Conservation (phyloP, 2,888 invertebrate genomes). For the Helicoverpa assulta region DNA sequence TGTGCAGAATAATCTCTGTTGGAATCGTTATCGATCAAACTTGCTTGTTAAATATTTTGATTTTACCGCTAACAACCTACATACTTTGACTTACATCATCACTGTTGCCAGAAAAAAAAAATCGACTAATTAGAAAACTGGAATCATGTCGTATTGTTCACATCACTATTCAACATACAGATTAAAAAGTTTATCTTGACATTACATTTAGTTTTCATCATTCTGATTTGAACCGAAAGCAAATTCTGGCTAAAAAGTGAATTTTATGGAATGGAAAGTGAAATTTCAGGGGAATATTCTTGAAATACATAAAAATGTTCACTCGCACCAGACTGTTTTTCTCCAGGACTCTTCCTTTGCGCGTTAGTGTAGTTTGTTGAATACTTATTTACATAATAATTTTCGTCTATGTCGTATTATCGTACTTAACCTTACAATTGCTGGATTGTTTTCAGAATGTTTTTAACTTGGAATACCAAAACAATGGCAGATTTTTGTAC, state of each 20-base stretch:
- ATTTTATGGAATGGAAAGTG: conserved; percentile 67
- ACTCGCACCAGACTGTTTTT: conserved; percentile 83
- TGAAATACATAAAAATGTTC: conserved; percentile 79
- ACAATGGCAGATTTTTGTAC: conserved; percentile 80
- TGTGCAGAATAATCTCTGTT: too few species aligned
- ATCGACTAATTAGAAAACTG: conserved; percentile 1
- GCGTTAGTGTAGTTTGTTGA: conserved; percentile 68
- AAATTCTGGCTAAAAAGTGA: conserved; percentile 29
- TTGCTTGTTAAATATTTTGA: conserved; percentile 31
- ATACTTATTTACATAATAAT: conserved; percentile 51
- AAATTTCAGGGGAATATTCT: conserved; percentile 46
- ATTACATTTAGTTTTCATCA: conserved; percentile 2
- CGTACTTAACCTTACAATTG: conserved; percentile 65
- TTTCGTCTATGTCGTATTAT: conserved; percentile 6
- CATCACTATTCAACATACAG: neutral
- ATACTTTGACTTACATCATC: neutral
- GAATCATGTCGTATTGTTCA: neutral
- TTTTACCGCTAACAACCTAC: conserved; percentile 41
- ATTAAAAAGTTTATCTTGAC: neutral
- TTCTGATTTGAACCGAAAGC: conserved; percentile 3
- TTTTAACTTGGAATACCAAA: conserved; percentile 80
- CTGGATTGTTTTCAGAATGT: conserved; percentile 80
- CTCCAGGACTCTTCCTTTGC: conserved; percentile 76
- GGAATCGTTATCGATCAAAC: conserved; percentile 58
- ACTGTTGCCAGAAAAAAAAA: conserved; percentile 18